phyloP scores from a whole-genome alignment of 2,888 invertebrate genomes.

The Callimorpha dominula region DNA sequence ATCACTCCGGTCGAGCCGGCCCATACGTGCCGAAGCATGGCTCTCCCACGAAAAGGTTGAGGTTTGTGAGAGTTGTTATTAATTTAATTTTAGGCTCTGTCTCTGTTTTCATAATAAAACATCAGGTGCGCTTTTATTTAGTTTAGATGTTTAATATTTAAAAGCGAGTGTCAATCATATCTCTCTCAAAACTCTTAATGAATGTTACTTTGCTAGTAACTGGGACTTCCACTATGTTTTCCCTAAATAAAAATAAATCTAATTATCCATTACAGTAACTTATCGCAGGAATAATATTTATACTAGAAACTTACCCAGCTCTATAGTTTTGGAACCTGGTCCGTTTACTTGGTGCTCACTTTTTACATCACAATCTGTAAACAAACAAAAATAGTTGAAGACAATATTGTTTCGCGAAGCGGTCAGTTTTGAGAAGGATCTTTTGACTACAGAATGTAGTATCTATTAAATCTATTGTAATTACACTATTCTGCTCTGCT shows the following conservation, averaged over 20 bases:
- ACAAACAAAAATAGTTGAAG: constrained; percentile 30
- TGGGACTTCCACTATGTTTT: background rate
- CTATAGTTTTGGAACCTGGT: constrained; percentile 90
- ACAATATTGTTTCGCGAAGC: background rate
- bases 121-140: too few species aligned
- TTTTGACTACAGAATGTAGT: background rate
- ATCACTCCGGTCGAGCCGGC: too few species aligned
- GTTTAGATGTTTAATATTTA: background rate
- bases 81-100: background rate
- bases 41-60: too few species aligned
- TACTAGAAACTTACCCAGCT: constrained; percentile 84
- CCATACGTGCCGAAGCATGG: too few species aligned
- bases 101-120: too few species aligned
- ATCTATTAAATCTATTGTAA: too few species aligned
- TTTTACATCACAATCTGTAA: constrained; percentile 95
- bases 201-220: background rate
- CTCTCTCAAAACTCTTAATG: background rate
- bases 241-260: background rate
- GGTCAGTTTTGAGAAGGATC: too few species aligned
- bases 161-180: background rate
- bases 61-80: too few species aligned
- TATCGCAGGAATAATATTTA: background rate
- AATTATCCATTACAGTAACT: background rate
- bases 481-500: background rate
- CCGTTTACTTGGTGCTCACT: constrained; percentile 93